Conservation (phyloP, 2,888 invertebrate species). For the Ochropleura plecta region DNA sequence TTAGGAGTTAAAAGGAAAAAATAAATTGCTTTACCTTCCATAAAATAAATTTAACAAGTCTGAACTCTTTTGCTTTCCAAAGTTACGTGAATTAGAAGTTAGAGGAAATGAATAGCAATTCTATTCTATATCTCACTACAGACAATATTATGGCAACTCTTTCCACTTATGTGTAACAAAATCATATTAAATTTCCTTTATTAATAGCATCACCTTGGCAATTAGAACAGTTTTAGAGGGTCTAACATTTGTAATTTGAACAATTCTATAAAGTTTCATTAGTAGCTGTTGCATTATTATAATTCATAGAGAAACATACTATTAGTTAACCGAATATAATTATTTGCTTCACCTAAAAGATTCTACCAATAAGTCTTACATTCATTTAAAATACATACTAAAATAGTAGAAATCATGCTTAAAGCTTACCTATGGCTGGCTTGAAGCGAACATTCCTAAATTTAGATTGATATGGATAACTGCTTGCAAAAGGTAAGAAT, state of each 20-base stretch:
- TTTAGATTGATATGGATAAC: conserved; percentile 57
- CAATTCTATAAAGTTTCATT: neutral
- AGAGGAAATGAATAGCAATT: neutral
- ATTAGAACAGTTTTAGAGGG: neutral
- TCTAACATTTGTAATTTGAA: neutral
- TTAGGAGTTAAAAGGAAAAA: neutral
- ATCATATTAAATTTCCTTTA: neutral
- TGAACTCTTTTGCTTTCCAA: neutral
- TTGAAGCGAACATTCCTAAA: conserved; percentile 61
- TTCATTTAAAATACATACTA: conserved; percentile 68
- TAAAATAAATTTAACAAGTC: neutral
- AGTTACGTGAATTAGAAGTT: no score
- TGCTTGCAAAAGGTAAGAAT: conserved; percentile 74
- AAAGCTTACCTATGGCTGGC: conserved; percentile 75
- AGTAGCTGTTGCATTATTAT: neutral
- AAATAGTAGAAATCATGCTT: conserved; percentile 76
- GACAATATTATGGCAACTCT: neutral
- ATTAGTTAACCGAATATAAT: conserved; percentile 27
- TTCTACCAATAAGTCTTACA: conserved; percentile 42
- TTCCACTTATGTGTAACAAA: neutral
- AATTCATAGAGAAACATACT: conserved; percentile 5
- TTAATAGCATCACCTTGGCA: neutral
- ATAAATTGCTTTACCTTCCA: neutral
- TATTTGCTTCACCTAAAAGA: conserved; percentile 39
- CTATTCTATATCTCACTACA: neutral